Evolutionary conservation across 1,140 invertebrate species (phyloP).

Genomic region (Ectropis grisescens): DNA sequence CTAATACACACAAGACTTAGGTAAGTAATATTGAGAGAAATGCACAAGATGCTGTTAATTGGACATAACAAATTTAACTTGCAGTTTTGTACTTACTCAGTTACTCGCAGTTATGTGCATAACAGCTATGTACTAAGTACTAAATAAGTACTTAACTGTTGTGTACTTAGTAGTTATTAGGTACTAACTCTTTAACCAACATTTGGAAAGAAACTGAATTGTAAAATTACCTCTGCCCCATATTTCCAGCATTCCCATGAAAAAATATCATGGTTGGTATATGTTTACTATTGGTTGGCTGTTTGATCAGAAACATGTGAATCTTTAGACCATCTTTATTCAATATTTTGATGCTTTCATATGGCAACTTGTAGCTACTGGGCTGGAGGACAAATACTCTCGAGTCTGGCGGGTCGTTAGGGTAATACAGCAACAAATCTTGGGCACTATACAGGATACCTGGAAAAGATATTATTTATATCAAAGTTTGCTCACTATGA

Average conservation of each 20-base stretch:
- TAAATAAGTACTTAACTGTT: too few species aligned
- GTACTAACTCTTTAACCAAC: too few species aligned
- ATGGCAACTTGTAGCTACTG: conserved; percentile 85
- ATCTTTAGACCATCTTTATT: conserved; percentile 85
- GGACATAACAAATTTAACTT: too few species aligned
- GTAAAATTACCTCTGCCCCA: conserved; percentile 84
- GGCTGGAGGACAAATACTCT: conserved; percentile 89
- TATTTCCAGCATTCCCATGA: conserved; percentile 97
- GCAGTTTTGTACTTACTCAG: too few species aligned
- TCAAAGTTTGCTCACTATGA: too few species aligned
- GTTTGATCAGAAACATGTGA: conserved; percentile 90
- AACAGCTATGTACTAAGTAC: too few species aligned
- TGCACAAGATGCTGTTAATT: too few species aligned
- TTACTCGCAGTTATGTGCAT: too few species aligned
- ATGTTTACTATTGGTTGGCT: conserved; percentile 75
- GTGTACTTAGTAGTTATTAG: too few species aligned
- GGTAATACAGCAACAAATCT: conserved; percentile 90
- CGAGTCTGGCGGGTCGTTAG: conserved; percentile 89
- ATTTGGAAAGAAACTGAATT: too few species aligned
- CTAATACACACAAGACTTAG: too few species aligned
- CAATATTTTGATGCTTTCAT: conserved; percentile 84
- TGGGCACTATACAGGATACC: conserved; percentile 88
- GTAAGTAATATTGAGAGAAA: too few species aligned
- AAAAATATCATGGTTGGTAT: conserved; percentile 90
- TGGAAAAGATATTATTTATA: conserved; percentile 39